phyloP scores from a whole-genome alignment of 2,113 vertebrate genomes.

The Channa maculata region DNA sequence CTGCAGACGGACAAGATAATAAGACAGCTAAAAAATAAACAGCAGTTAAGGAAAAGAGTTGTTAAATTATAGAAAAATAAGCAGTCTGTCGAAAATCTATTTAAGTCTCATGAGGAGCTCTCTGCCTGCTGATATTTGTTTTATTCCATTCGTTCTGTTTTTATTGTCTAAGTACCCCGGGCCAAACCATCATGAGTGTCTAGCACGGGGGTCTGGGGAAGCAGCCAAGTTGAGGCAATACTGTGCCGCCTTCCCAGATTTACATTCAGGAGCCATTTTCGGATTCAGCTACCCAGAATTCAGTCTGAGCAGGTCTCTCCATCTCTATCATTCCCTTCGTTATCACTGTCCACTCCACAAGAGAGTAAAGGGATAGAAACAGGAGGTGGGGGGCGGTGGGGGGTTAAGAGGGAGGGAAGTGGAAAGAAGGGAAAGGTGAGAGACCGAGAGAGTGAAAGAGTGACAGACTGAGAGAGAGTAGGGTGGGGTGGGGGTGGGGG shows the following conservation, averaged over 20 bases:
- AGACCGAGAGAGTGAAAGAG: constrained; percentile 58
- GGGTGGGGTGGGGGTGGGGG: constrained; percentile 27
- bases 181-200: constrained; percentile 68
- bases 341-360: constrained; percentile 79
- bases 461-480: constrained; percentile 33
- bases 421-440: constrained; percentile 62
- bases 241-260: constrained; percentile 64
- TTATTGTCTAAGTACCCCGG: constrained; percentile 67
- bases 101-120: constrained; percentile 57
- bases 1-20: constrained; percentile 24
- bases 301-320: constrained; percentile 52
- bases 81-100: constrained; percentile 58
- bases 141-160: constrained; percentile 55
- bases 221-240: constrained; percentile 63
- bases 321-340: constrained; percentile 67
- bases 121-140: constrained; percentile 67
- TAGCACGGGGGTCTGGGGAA: constrained; percentile 39
- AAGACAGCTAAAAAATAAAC: constrained; percentile 39
- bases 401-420: constrained; percentile 65
- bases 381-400: constrained; percentile 36
- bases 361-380: constrained; percentile 61
- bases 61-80: constrained; percentile 49
- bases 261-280: constrained; percentile 75
- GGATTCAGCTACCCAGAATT: constrained; percentile 64
- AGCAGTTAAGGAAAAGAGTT: constrained; percentile 25